Evolutionary conservation across 2,888 invertebrate genomes (phyloP).

Genomic region (Drosophila neonasuta): DNA sequence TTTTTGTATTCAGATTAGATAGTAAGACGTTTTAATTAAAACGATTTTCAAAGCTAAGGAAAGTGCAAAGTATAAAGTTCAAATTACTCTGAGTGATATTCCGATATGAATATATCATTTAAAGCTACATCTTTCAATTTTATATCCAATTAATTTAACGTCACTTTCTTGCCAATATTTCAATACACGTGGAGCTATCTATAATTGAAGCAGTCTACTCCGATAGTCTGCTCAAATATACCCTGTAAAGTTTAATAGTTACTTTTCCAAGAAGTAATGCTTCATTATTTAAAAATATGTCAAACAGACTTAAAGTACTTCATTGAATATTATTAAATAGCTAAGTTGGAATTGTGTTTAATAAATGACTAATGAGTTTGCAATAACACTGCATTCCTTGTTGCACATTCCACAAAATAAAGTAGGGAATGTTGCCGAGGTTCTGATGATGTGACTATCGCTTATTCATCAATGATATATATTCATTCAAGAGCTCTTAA

Average conservation of each 20-base stretch:
- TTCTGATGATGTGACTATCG: background rate
- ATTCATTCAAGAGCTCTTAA: background rate
- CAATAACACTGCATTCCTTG: background rate
- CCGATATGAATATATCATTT: conserved; percentile 1
- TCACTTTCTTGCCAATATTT: background rate
- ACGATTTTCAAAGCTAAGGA: conserved; percentile 13
- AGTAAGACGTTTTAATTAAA: conserved; percentile 32
- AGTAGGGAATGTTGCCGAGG: background rate
- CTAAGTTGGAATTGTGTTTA: background rate
- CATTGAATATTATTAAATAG: background rate
- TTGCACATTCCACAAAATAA: background rate
- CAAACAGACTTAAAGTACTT: background rate
- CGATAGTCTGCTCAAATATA: background rate
- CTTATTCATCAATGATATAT: background rate
- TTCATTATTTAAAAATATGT: too few relatives aligned
- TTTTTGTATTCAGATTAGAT: conserved; percentile 43
- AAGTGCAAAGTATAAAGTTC: conserved; percentile 7
- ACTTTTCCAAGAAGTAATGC: too few relatives aligned
- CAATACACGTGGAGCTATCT: background rate
- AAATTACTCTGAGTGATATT: background rate
- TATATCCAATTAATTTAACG: background rate
- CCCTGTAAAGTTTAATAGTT: background rate
- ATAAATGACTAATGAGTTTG: background rate
- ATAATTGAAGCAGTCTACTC: background rate
- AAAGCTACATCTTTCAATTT: background rate